Evolutionary conservation across 2,797 vertebrate genomes (phyloP).

Genomic region (Distichodus sexfasciatus): DNA sequence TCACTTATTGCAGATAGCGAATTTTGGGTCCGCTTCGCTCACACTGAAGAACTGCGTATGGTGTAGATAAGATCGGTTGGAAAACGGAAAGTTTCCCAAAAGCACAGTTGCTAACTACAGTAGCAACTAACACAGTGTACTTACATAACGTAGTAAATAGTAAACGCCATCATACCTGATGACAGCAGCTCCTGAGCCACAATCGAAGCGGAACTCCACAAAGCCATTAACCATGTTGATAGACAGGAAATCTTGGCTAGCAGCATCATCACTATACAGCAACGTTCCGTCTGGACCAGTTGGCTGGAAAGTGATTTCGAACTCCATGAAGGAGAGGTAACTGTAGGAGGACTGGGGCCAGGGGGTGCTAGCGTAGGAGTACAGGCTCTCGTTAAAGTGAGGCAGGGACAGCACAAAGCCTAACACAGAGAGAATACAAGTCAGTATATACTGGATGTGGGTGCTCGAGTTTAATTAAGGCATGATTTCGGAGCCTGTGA

Average conservation of each 20-base stretch:
- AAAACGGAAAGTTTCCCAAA: too few species aligned
- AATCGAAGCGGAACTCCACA: slow-evolving; percentile 93
- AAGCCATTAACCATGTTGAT: slow-evolving; percentile 80
- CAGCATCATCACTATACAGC: slow-evolving; percentile 87
- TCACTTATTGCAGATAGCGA: too few species aligned
- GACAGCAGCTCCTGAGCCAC: slow-evolving; percentile 86
- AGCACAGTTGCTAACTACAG: too few species aligned
- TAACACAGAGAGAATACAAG: slow-evolving; percentile 53
- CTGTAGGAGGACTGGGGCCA: slow-evolving; percentile 88
- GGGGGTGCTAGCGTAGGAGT: slow-evolving; percentile 80
- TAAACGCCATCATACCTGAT: slow-evolving; percentile 76
- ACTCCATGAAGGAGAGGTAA: slow-evolving; percentile 95
- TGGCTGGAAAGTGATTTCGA: slow-evolving; percentile 87
- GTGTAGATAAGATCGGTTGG: too few species aligned
- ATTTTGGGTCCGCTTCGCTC: too few species aligned
- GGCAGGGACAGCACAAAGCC: slow-evolving; percentile 84
- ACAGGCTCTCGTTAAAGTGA: slow-evolving; percentile 85
- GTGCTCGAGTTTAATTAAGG: too few species aligned
- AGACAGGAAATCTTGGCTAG: slow-evolving; percentile 89
- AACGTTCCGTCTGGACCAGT: slow-evolving; percentile 78
- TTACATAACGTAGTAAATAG: too few species aligned
- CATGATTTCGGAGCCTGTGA: too few species aligned
- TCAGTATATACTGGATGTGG: not conserved
- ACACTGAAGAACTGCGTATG: too few species aligned
- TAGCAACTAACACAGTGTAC: too few species aligned